These are phyloP conservation scores for Hystrix cristata DNA, from an alignment of 2,113 vertebrate genomes.

Conservation along the genomic window DNA sequence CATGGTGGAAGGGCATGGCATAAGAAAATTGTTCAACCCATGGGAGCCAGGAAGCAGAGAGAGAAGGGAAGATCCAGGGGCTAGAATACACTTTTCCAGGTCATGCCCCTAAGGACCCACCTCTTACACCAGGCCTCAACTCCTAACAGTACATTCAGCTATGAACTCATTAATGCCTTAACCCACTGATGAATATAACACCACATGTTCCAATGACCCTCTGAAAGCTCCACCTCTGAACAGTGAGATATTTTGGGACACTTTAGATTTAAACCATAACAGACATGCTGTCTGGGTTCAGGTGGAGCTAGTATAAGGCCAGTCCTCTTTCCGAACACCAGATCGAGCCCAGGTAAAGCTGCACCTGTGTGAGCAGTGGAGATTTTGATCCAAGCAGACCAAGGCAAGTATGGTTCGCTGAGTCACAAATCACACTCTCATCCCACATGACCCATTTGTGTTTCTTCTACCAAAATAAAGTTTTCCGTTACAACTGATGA, in stretches of 20 bases:
- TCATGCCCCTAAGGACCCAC: neutral
- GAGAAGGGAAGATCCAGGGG: neutral
- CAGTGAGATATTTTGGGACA: neutral
- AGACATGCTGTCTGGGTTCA: neutral
- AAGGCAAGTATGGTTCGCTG: slow-evolving; percentile 2
- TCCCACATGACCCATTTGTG: neutral
- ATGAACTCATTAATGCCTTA: neutral
- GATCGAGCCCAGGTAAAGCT: neutral
- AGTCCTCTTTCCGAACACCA: neutral
- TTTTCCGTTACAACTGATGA: slow-evolving; percentile 39
- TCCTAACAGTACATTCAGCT: neutral
- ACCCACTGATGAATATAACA: neutral
- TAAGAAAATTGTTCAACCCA: neutral
- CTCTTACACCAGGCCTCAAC: neutral
- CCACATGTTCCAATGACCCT: neutral
- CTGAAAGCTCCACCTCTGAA: neutral
- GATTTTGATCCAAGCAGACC: neutral
- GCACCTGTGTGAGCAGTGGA: neutral
- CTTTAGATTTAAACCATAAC: neutral
- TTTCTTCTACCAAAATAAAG: slow-evolving; percentile 62
- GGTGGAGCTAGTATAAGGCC: neutral
- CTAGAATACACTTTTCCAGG: neutral
- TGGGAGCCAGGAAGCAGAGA: neutral
- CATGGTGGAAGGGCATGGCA: neutral
- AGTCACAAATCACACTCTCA: neutral